Percentiles rank a stretch among this genome's conserved stretches.
These are phyloP conservation scores for Catostylus mosaicus DNA, from an alignment of 30 jellyfish, hydroid and myxozoan genomes.

Conservation along the genomic window DNA sequence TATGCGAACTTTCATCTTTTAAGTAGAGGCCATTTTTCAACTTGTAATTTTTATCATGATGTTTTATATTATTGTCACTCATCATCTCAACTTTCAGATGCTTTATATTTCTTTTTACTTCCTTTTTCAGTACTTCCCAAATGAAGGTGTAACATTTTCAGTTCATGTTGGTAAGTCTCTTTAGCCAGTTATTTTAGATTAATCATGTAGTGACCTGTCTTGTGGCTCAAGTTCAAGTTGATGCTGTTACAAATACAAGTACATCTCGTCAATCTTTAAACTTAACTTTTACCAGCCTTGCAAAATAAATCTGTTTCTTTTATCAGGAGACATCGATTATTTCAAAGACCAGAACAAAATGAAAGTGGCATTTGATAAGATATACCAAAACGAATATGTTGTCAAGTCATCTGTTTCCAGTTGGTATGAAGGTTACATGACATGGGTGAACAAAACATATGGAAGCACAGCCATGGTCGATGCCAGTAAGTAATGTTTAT, in stretches of 20 bases:
- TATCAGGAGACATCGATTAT: conserved; percentile 56
- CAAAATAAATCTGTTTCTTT: neutral
- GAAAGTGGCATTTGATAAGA: conserved; percentile 22
- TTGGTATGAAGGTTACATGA: conserved; percentile 60
- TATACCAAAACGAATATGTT: conserved; percentile 24
- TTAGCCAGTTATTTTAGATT: too few species aligned
- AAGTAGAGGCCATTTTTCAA: too few species aligned
- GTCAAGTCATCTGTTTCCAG: conserved; percentile 62
- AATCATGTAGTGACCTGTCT: too few species aligned
- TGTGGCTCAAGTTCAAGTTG: too few species aligned
- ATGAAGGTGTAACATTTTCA: conserved; percentile 68
- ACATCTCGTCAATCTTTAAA: too few species aligned
- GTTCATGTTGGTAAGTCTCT: conserved; percentile 68
- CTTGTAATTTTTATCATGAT: too few species aligned
- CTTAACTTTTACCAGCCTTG: too few species aligned
- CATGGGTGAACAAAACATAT: conserved; percentile 29
- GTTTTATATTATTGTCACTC: too few species aligned
- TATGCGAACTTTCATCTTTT: too few species aligned
- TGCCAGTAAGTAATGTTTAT: conserved; percentile 13
- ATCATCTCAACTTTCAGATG: too few species aligned
- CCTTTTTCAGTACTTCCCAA: conserved; percentile 72
- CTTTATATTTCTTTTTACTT: too few species aligned
- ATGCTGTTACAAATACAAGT: too few species aligned
- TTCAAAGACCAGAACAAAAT: conserved; percentile 62
- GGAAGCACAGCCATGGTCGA: conserved; percentile 15